Evolutionary conservation across 2,797 vertebrate species (phyloP).

Genomic region (Macropus fuliginosus): DNA sequence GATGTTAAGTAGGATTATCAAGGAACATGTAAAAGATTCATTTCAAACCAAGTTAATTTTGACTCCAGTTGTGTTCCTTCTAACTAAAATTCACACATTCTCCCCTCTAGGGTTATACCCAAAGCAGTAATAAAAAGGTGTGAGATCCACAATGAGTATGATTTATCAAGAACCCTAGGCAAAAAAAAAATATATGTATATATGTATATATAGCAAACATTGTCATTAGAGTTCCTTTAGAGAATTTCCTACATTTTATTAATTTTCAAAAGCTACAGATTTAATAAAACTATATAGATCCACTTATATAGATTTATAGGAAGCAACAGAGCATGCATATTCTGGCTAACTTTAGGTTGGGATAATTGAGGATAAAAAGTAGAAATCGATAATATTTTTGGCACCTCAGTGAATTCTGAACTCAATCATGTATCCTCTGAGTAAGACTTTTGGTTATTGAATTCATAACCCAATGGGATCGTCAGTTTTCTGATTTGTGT

Average conservation of each 20-base stretch:
- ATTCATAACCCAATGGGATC: not conserved
- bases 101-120: not conserved
- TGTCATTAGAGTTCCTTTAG: conserved; percentile 18
- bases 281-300: conserved; percentile 37
- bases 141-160: conserved; percentile 19
- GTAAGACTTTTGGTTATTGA: not conserved
- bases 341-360: not conserved
- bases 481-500: not conserved
- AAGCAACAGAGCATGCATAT: not conserved
- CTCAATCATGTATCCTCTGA: not conserved
- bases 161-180: conserved; percentile 10
- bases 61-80: not conserved
- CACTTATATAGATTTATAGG: not conserved
- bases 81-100: conserved; percentile 36
- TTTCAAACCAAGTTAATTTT: not conserved
- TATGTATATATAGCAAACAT: not conserved
- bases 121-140: conserved; percentile 36
- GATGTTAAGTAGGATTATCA: conserved; percentile 17
- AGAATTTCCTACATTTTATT: conserved; percentile 21
- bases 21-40: not conserved
- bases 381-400: not conserved
- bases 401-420: not conserved
- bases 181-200: not conserved
- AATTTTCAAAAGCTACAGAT: conserved; percentile 1
- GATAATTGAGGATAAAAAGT: not conserved